phyloP scores from a whole-genome alignment of 2,113 vertebrate genomes.

The Anarrhichthys ocellatus region DNA sequence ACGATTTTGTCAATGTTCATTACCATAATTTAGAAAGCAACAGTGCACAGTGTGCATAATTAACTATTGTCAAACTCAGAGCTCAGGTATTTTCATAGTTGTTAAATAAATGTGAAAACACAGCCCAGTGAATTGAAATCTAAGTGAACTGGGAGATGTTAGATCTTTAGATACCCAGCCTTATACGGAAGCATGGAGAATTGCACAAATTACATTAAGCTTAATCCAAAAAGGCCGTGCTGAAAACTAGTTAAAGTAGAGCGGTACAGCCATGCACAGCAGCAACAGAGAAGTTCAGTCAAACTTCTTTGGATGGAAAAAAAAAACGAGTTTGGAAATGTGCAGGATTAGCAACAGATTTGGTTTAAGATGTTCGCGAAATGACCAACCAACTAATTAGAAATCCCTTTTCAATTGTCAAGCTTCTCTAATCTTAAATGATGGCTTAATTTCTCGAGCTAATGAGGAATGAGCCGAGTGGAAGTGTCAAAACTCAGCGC shows the following conservation, averaged over 20 bases:
- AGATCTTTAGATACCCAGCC: constrained; percentile 8
- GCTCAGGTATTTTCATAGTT: constrained; percentile 29
- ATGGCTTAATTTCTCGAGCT: constrained; percentile 71
- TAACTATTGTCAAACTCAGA: constrained; percentile 37
- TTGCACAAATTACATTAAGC: constrained; percentile 19
- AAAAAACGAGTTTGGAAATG: constrained; percentile 58
- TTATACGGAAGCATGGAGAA: constrained; percentile 9
- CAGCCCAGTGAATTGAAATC: constrained; percentile 17
- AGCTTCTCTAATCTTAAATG: constrained; percentile 77
- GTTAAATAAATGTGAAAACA: constrained; percentile 36
- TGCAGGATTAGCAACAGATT: constrained; percentile 74
- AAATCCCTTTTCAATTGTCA: constrained; percentile 81
- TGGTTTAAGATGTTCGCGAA: constrained; percentile 74
- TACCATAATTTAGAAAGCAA: constrained; percentile 18
- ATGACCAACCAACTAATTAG: constrained; percentile 76
- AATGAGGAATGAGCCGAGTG: constrained; percentile 62
- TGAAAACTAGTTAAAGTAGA: constrained; percentile 18
- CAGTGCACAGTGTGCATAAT: constrained; percentile 20
- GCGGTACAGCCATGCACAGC: constrained; percentile 31
- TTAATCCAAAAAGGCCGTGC: constrained; percentile 3
- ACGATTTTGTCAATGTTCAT: constrained; percentile 22
- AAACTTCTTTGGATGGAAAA: constrained; percentile 45
- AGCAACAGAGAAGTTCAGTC: constrained; percentile 38
- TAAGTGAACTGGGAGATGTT: not conserved
- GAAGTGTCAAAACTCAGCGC: constrained; percentile 58